These are phyloP conservation scores for Ceratosolen solmsi DNA, from an alignment of 1,140 invertebrate genomes.

Conservation along the genomic window DNA sequence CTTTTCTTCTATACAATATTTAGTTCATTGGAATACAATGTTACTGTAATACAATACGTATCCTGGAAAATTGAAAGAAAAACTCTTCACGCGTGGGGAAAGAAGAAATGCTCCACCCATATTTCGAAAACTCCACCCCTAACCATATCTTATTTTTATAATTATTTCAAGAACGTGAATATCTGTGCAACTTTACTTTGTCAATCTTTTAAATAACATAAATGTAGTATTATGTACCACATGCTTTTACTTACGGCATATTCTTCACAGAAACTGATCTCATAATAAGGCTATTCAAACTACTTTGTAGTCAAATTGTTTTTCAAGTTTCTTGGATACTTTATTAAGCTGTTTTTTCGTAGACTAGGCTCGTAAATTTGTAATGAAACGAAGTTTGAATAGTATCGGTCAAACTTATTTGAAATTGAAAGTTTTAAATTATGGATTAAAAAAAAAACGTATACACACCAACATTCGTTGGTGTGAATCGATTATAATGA, in stretches of 20 bases:
- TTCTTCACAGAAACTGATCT: slow-evolving; percentile 20
- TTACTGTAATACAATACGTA: too few species aligned
- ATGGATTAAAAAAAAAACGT: background rate
- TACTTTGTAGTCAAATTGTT: slow-evolving; percentile 32
- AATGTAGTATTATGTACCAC: slow-evolving; percentile 16
- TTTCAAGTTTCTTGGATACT: background rate
- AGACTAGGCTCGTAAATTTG: slow-evolving; percentile 32
- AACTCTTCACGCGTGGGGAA: too few species aligned
- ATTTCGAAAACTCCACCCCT: slow-evolving; percentile 42
- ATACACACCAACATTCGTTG: too few species aligned
- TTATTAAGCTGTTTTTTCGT: slow-evolving; percentile 10
- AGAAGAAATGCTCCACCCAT: slow-evolving; percentile 28
- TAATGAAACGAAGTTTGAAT: background rate
- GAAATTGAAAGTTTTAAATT: background rate
- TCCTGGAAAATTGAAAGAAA: too few species aligned
- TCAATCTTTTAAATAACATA: slow-evolving; percentile 34
- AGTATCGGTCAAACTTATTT: background rate
- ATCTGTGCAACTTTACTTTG: slow-evolving; percentile 33
- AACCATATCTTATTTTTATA: slow-evolving; percentile 17
- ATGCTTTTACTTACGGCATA: background rate
- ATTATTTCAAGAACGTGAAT: slow-evolving; percentile 4
- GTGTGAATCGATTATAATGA: background rate
- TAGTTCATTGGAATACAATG: too few species aligned
- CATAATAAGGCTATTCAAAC: slow-evolving; percentile 9
- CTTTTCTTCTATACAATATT: too few species aligned